Evolutionary conservation across 2,888 invertebrate genomes (phyloP), one percentile per base, ranked within the genome.

Genomic region (Alloscopus bannaensis): DNA sequence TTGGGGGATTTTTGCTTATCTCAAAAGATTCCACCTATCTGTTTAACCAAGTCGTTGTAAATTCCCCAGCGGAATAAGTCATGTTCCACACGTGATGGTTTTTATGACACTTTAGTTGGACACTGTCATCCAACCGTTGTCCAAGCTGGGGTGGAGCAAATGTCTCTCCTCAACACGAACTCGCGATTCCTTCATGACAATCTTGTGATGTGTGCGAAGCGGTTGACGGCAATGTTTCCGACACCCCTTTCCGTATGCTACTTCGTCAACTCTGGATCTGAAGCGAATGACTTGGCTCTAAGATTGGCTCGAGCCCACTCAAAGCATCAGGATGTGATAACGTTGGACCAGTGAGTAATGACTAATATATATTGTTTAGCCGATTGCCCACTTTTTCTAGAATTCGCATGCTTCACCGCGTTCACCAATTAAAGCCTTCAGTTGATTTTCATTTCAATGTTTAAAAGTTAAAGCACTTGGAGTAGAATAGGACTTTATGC

Each of bases 201-300:
- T 88, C 90, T 99, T 82, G 97, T 98, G 8, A 91, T 96, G 75
- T 95, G 97, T 86, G 98, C 98, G 3, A 91, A 95, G 87, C 92
- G 93, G 83, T 90, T 99, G 84, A 92, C 94, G 18, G 91, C 91
- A 73, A 93, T 95, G 2, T 91, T 99, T 89, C 99, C 99, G 0
- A 92, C 93, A 72, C 91, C 92, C 31, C 90, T 99, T 42, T 94
- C 95, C 20, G 95, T 98, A 3, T 97, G 98, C 87, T 99, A 94
- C 90, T 94, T 99, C 88, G 97, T 98, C 71, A 99, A 99, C 89
- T 99, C 99, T 0, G 99, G 99, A 11, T 99, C 98, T 4, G 99
- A 99, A 90, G 99, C 99, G 8, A 99, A 99, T 88, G 99, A 99
- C 90, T 91, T 99, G 86, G 99, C 99, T 0, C 89, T 99, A 47